Conservation (phyloP, 1,140 invertebrate genomes). For the Orussus abietinus region DNA sequence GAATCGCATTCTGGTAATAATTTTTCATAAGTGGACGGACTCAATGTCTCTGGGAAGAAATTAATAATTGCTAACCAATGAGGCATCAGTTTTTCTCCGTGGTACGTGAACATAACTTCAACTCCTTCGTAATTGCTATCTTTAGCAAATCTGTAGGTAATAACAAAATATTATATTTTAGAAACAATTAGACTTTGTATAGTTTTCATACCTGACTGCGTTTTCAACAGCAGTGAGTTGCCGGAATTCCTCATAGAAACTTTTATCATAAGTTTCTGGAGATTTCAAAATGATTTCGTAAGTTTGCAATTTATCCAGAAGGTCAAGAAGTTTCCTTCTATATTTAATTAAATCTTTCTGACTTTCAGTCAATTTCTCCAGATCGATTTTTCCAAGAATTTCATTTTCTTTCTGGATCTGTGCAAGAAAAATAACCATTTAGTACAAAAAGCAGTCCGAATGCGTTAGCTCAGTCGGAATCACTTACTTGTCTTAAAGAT, state of each 20-base stretch:
- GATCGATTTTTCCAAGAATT: conserved; percentile 35
- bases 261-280: conserved; percentile 50
- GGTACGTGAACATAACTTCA: conserved; percentile 67
- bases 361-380: conserved; percentile 51
- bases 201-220: conserved; percentile 46
- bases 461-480: no score
- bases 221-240: conserved; percentile 56
- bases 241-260: conserved; percentile 61
- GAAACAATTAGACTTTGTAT: conserved; percentile 2
- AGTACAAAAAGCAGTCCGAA: conserved; percentile 6
- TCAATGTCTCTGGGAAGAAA: conserved; percentile 73
- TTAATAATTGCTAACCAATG: conserved; percentile 70
- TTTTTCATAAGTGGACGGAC: conserved; percentile 65
- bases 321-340: conserved; percentile 59
- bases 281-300: conserved; percentile 59
- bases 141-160: conserved; percentile 53
- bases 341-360: conserved; percentile 60
- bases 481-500: conserved; percentile 23
- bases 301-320: conserved; percentile 62
- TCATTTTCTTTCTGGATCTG: conserved; percentile 40
- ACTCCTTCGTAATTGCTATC: conserved; percentile 60
- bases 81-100: conserved; percentile 60
- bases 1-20: conserved; percentile 60
- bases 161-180: conserved; percentile 18
- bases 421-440: conserved; percentile 10